Percentiles rank a stretch among this genome's conserved stretches.
phyloP scores from a whole-genome alignment of 2,797 vertebrate species.

The Thalassophryne amazonica region DNA sequence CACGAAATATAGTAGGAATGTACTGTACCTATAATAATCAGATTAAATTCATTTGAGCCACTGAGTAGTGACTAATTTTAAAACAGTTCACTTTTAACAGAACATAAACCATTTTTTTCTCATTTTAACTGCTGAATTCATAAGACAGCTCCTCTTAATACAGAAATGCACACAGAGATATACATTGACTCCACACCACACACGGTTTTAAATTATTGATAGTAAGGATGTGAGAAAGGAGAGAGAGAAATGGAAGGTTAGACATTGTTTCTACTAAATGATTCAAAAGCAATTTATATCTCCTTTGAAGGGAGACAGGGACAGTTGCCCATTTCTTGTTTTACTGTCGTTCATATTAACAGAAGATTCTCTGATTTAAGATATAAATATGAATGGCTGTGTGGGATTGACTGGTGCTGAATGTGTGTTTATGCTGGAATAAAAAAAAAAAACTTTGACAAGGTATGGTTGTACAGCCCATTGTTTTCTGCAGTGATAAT shows the following conservation, averaged over 20 bases:
- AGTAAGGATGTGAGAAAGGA: slow-evolving; percentile 17
- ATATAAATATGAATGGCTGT: background rate
- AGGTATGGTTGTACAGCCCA: background rate
- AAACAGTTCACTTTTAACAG: background rate
- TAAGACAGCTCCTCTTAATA: background rate
- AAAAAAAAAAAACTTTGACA: background rate
- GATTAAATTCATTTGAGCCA: no score
- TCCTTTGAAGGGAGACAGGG: slow-evolving; percentile 20
- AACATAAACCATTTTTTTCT: background rate
- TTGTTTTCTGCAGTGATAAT: background rate
- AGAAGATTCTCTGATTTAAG: slow-evolving; percentile 13
- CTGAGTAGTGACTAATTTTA: no score
- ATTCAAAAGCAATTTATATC: slow-evolving; percentile 55
- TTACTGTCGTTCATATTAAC: slow-evolving; percentile 13
- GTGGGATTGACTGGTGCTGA: background rate
- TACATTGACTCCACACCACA: slow-evolving; percentile 11
- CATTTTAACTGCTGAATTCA: background rate
- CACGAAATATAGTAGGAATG: no score
- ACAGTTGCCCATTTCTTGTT: background rate
- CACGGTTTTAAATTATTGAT: slow-evolving; percentile 53
- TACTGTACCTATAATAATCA: no score
- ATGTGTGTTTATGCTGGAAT: background rate
- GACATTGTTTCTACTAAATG: slow-evolving; percentile 54
- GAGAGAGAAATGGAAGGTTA: slow-evolving; percentile 29
- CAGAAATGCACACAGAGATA: slow-evolving; percentile 1